phyloP scores from a whole-genome alignment of 2,797 vertebrate genomes.

The Protosalanx chinensis region DNA sequence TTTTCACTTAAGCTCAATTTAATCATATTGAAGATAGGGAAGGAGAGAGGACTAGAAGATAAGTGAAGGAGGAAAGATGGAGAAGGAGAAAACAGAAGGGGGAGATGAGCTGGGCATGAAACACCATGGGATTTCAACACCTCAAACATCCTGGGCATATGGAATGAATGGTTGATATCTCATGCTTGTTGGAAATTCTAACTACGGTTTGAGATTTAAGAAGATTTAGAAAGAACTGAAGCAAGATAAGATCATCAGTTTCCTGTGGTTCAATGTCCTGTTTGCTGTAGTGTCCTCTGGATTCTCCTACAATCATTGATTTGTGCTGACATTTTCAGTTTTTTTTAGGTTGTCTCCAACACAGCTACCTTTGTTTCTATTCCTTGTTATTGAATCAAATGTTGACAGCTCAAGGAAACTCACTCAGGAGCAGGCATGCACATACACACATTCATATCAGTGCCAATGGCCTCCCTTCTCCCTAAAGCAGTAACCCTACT shows the following conservation, averaged over 20 bases:
- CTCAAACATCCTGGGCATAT: not conserved
- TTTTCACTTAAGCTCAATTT: constrained; percentile 41
- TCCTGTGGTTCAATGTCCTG: not conserved
- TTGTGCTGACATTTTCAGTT: constrained; percentile 63
- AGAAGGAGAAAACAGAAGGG: not conserved
- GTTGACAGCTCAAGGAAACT: not conserved
- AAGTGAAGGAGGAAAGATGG: not conserved
- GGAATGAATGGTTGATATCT: not conserved
- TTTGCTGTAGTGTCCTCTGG: not conserved
- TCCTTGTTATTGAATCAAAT: not conserved
- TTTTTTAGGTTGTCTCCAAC: constrained; percentile 20
- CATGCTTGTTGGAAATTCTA: not conserved
- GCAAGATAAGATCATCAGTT: not conserved
- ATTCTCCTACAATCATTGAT: not conserved
- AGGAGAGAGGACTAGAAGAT: not conserved
- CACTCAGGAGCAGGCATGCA: not conserved
- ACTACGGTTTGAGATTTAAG: constrained; percentile 5
- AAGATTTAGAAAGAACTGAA: constrained; percentile 13
- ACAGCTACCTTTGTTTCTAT: not conserved
- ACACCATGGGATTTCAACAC: not conserved
- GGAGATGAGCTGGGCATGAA: not conserved
- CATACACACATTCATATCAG: constrained; percentile 6
- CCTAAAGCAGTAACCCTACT: not conserved
- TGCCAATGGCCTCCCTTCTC: not conserved
- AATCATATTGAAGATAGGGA: constrained; percentile 44